Evolutionary conservation across 2,888 invertebrate species (phyloP).

Genomic region (Drosophila multiciliata): DNA sequence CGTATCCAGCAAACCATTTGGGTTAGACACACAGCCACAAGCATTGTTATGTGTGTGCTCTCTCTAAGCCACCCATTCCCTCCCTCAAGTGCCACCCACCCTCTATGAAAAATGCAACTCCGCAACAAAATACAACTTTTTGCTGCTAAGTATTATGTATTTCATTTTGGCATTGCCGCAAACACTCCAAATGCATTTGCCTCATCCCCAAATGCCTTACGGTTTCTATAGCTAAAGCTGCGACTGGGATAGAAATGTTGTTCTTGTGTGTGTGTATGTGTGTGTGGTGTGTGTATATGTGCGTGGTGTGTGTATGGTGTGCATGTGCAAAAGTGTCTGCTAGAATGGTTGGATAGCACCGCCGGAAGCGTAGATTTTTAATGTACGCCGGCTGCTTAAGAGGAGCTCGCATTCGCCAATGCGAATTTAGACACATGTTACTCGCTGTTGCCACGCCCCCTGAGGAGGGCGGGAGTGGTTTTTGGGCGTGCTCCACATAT

Average conservation of each 20-base stretch:
- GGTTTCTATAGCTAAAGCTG: slow-evolving; percentile 34
- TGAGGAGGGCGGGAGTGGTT: not conserved
- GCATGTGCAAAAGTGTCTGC: not conserved
- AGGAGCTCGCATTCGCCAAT: slow-evolving; percentile 2
- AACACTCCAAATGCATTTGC: slow-evolving; percentile 79
- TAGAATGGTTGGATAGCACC: slow-evolving; percentile 1
- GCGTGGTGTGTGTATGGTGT: not conserved
- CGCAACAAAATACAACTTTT: slow-evolving; percentile 69
- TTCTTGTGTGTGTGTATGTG: slow-evolving; percentile 9
- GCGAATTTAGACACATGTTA: slow-evolving; percentile 78
- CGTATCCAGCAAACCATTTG: slow-evolving; percentile 13
- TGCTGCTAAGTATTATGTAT: slow-evolving; percentile 78
- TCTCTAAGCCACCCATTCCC: not conserved
- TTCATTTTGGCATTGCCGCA: slow-evolving; percentile 78
- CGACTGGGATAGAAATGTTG: slow-evolving; percentile 5
- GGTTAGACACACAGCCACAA: slow-evolving; percentile 6
- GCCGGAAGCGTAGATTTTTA: slow-evolving; percentile 77
- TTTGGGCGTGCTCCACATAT: slow-evolving; percentile 61
- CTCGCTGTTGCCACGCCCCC: slow-evolving; percentile 27
- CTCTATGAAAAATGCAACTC: slow-evolving; percentile 65
- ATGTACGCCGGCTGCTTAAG: slow-evolving; percentile 55
- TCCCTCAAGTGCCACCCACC: not conserved
- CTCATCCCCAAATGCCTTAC: slow-evolving; percentile 52
- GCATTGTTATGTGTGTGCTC: slow-evolving; percentile 20
- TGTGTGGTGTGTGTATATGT: not conserved